Evolutionary conservation across 2,113 vertebrate species (phyloP).

Genomic region (Elachura formosa): DNA sequence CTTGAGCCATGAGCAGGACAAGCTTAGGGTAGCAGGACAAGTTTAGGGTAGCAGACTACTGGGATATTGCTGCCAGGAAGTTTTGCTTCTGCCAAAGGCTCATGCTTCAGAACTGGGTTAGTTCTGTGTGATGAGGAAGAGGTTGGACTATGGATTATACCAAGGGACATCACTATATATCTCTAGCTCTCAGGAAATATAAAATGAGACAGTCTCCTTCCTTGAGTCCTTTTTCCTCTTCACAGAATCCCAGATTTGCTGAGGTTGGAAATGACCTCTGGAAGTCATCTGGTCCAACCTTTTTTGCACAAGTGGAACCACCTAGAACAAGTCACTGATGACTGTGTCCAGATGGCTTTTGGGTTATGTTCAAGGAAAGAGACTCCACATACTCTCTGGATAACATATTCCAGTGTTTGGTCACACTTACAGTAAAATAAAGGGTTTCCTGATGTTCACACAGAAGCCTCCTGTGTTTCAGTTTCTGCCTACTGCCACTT

Average conservation of each 20-base stretch:
- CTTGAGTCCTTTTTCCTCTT: not conserved
- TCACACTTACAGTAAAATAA: not conserved
- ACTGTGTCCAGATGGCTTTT: not conserved
- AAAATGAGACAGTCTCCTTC: not conserved
- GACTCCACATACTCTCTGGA: not conserved
- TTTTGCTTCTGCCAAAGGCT: not conserved
- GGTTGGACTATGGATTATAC: not conserved
- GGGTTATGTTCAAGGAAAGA: not conserved
- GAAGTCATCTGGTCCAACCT: not conserved
- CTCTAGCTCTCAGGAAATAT: not conserved
- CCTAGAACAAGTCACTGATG: not conserved
- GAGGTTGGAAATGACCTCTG: not conserved
- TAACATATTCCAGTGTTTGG: not conserved
- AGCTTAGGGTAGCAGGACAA: not conserved
- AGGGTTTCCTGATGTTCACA: not conserved
- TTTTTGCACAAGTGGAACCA: not conserved
- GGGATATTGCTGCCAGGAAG: not conserved
- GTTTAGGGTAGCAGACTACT: not conserved
- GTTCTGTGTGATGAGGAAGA: not conserved
- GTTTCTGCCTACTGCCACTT: not conserved
- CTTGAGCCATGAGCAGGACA: not conserved
- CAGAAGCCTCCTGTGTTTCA: not conserved
- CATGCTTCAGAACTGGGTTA: not conserved
- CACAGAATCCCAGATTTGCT: not conserved
- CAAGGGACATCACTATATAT: not conserved